Evolutionary conservation across 2,113 vertebrate genomes (phyloP), one percentile per base, ranked within the genome.

Genomic region (Madoqua kirkii): DNA sequence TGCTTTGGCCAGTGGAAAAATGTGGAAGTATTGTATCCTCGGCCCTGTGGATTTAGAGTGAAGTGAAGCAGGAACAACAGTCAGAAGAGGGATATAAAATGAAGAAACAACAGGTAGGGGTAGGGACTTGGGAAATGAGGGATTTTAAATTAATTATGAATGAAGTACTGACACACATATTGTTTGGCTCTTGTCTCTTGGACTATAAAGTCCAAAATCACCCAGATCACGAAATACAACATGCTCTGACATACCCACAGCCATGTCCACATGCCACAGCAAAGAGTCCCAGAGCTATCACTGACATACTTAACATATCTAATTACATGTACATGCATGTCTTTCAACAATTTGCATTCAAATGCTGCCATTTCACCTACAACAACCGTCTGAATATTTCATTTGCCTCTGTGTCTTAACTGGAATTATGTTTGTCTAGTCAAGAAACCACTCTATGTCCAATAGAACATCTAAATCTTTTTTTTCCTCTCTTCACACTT

Each of bases 331-430:
- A 67, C 33, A 67, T 36, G 0, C 64, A 10, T 21, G 23, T 33
- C 29, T 33, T 81, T 33, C 29, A 50, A 8, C 29, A 19, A 21
- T 50, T 81, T 50, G 29, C 16, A 33, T 50, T 31, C 48, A 81
- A 81, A 21, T 33, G 3, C 29, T 81, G 45, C 16, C 29, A 33
- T 3, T 50, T 81, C 64, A 36, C 17, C 33, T 21, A n/a, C 45
- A 19, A 33, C 29, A 50, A 19, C 45, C 0, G 0, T 71, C 45
- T 50, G 2, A 50, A 50, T n/a, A n/a, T n/a, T n/a, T n/a, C n/a
- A n/a, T n/a, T n/a, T n/a, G n/a, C n/a, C n/a, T n/a, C n/a, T n/a
- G n/a, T n/a, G n/a, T n/a, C n/a, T n/a, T n/a, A n/a, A n/a, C n/a
- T n/a, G n/a, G n/a, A n/a, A n/a, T n/a, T n/a, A n/a, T n/a, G n/a